Conservation (phyloP, 2,113 vertebrate species). For the Sturnus vulgaris region DNA sequence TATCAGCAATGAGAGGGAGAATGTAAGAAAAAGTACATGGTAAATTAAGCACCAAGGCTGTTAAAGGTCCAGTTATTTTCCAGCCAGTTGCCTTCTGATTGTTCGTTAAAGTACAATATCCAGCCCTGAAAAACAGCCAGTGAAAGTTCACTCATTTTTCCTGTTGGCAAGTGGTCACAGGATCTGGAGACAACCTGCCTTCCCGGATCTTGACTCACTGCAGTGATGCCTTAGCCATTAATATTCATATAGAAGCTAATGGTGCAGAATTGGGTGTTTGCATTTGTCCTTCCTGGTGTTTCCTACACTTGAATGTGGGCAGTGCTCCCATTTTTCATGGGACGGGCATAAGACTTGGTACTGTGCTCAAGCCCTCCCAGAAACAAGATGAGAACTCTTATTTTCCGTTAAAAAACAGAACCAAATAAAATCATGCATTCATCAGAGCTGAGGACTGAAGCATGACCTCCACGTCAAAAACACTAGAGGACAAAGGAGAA, state of each 20-base stretch:
- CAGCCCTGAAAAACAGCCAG: constrained; percentile 34
- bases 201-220: neutral
- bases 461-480: neutral
- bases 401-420: neutral
- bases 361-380: neutral
- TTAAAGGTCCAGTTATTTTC: constrained; percentile 69
- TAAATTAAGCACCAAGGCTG: constrained; percentile 67
- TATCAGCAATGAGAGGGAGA: constrained; percentile 49
- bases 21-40: constrained; percentile 55
- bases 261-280: constrained; percentile 20
- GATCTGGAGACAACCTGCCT: constrained; percentile 3
- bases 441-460: neutral
- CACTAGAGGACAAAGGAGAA: neutral
- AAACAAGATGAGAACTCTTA: neutral
- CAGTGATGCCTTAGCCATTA: constrained; percentile 2
- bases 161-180: constrained; percentile 24
- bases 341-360: neutral
- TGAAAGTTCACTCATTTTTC: constrained; percentile 46
- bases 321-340: neutral
- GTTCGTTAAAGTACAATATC: constrained; percentile 57
- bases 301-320: neutral
- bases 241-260: constrained; percentile 38
- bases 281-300: constrained; percentile 10
- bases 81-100: constrained; percentile 69
- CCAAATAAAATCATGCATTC: neutral